phyloP scores from a whole-genome alignment of 2,888 invertebrate species.

The Abscondita cerata region DNA sequence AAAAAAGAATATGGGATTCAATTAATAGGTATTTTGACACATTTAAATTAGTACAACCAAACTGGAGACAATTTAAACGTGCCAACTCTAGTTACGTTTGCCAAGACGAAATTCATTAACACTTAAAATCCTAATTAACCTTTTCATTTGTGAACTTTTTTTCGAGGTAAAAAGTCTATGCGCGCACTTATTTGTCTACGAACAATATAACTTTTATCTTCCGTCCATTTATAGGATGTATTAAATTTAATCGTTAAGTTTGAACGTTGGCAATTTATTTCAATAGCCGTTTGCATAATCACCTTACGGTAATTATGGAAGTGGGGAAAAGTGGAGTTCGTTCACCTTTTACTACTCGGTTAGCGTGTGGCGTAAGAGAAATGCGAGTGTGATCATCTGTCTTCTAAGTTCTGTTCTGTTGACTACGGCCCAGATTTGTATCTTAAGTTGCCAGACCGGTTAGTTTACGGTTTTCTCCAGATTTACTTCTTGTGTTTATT shows the following conservation, averaged over 20 bases:
- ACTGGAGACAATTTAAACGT: too few relatives aligned
- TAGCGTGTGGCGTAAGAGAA: conserved; percentile 44
- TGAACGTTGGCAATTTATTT: conserved; percentile 28
- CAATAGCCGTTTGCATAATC: conserved; percentile 41
- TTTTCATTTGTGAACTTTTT: too few relatives aligned
- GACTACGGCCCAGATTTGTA: conserved; percentile 47
- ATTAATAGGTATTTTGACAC: neutral
- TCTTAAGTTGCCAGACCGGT: conserved; percentile 34
- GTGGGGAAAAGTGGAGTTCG: conserved; percentile 38
- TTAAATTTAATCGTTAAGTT: conserved; percentile 17
- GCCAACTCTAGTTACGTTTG: too few relatives aligned
- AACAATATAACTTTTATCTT: neutral
- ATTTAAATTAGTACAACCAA: neutral
- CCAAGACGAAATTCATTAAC: too few relatives aligned
- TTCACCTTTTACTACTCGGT: conserved; percentile 41
- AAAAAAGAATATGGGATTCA: neutral
- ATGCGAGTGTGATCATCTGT: conserved; percentile 41
- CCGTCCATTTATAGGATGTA: conserved; percentile 8
- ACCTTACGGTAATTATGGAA: conserved; percentile 36
- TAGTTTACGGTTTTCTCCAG: conserved; percentile 35
- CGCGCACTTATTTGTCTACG: too few relatives aligned
- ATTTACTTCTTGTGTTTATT: conserved; percentile 28
- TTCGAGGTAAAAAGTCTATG: too few relatives aligned
- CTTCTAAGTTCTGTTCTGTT: conserved; percentile 43
- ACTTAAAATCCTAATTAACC: too few relatives aligned